phyloP scores from a whole-genome alignment of 2,888 invertebrate species.

The Acanthococcus lagerstroemiae region DNA sequence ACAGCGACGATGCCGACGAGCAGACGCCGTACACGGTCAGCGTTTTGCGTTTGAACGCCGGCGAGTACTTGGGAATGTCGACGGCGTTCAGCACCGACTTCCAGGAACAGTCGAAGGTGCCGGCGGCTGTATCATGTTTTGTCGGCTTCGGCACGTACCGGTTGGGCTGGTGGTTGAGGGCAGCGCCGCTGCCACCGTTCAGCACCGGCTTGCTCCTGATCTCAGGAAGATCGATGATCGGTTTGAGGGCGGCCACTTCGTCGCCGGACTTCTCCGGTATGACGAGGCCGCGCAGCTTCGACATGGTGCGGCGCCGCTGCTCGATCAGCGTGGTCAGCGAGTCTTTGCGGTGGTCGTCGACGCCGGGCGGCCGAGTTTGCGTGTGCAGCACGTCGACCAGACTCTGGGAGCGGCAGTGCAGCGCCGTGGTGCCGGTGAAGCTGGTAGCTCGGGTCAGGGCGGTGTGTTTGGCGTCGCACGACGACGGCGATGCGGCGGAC shows the following conservation, averaged over 20 bases:
- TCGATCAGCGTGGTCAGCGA: slow-evolving; percentile 61
- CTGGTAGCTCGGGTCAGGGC: slow-evolving; percentile 42
- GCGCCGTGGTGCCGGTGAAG: slow-evolving; percentile 39
- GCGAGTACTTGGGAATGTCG: slow-evolving; percentile 67
- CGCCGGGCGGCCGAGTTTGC: slow-evolving; percentile 36
- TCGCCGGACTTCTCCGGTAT: slow-evolving; percentile 64
- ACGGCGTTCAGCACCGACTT: slow-evolving; percentile 32
- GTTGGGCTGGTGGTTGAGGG: slow-evolving; percentile 13
- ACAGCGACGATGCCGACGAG: slow-evolving; percentile 35
- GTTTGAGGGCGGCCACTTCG: slow-evolving; percentile 42
- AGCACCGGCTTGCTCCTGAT: slow-evolving; percentile 53
- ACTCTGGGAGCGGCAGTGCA: slow-evolving; percentile 46
- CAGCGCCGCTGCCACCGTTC: slow-evolving; percentile 8
- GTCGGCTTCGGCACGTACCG: background rate
- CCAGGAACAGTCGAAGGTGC: slow-evolving; percentile 27
- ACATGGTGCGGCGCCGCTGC: slow-evolving; percentile 69
- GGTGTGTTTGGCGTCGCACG: slow-evolving; percentile 27
- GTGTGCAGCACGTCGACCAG: slow-evolving; percentile 46
- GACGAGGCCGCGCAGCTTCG: slow-evolving; percentile 75
- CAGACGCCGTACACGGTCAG: slow-evolving; percentile 50
- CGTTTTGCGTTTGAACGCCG: slow-evolving; percentile 67
- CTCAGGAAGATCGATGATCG: slow-evolving; percentile 64
- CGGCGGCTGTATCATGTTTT: background rate
- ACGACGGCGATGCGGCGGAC: background rate
- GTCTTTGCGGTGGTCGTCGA: background rate